Evolutionary conservation across 2,113 vertebrate genomes (phyloP).

Genomic region (Isurus oxyrinchus): DNA sequence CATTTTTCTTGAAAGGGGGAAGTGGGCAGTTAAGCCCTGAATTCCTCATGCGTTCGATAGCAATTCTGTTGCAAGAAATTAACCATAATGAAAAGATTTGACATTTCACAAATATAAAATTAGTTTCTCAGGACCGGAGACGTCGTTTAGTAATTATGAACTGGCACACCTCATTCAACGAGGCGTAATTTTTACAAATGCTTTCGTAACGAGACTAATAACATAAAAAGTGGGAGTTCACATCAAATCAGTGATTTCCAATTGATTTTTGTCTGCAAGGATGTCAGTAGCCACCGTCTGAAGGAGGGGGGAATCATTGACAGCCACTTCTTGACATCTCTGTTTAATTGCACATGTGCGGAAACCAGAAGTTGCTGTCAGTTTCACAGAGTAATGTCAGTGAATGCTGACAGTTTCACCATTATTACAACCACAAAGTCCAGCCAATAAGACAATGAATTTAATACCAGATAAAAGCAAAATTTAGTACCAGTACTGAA

Average conservation of each 20-base stretch:
- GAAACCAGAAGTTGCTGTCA: not conserved
- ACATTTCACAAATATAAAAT: not conserved
- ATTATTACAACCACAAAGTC: not conserved
- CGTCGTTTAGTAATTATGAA: not conserved
- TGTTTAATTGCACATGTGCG: not conserved
- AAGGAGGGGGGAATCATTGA: not conserved
- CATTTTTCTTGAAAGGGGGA: not conserved
- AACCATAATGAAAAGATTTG: not conserved
- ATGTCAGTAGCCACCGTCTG: not conserved
- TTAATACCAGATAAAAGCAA: not conserved
- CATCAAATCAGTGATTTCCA: not conserved
- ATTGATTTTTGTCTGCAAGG: not conserved
- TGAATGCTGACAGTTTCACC: not conserved
- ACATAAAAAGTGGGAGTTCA: not conserved
- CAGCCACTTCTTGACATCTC: not conserved
- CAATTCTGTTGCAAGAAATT: not conserved
- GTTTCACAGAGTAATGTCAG: not conserved
- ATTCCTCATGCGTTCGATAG: not conserved
- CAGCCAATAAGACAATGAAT: not conserved
- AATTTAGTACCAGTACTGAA: not conserved
- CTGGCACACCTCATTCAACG: not conserved
- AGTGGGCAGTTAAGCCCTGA: not conserved
- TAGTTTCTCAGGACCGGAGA: not conserved
- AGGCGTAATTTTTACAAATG: not conserved
- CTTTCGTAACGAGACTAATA: not conserved